Conservation (phyloP, 1,140 invertebrate genomes). For the Rhagoletis zephyria region DNA sequence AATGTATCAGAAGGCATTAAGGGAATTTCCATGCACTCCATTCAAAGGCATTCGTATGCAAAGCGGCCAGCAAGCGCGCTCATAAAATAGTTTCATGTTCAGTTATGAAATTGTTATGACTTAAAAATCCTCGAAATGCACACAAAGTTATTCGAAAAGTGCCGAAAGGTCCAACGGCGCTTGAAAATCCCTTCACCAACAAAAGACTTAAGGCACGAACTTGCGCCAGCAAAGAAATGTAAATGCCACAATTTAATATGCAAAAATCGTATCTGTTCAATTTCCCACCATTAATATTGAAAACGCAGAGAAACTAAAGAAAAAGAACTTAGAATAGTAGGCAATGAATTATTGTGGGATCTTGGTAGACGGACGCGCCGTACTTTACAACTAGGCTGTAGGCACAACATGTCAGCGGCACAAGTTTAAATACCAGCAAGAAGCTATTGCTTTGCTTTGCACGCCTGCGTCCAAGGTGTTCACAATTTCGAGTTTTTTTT, state of each 20-base stretch:
- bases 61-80: background rate
- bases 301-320: background rate
- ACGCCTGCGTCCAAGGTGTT: background rate
- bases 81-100: background rate
- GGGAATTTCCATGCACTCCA: background rate
- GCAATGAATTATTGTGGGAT: slow-evolving; percentile 38
- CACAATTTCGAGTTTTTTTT: background rate
- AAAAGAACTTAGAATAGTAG: background rate
- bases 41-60: background rate
- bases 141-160: background rate
- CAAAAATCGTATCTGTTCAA: slow-evolving; percentile 20
- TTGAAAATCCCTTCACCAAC: background rate
- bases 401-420: background rate
- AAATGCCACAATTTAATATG: slow-evolving; percentile 12
- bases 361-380: too few relatives aligned
- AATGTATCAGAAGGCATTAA: background rate
- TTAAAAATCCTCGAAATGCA: background rate
- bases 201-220: background rate
- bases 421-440: background rate
- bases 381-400: background rate
- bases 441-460: background rate
- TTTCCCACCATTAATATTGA: slow-evolving; percentile 42
- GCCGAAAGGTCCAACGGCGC: background rate
- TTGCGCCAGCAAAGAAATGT: background rate
- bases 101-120: background rate